Percentiles rank a stretch among this genome's conserved stretches.
Conservation (phyloP, 2,113 vertebrate genomes). For the Pangasianodon gigas region DNA sequence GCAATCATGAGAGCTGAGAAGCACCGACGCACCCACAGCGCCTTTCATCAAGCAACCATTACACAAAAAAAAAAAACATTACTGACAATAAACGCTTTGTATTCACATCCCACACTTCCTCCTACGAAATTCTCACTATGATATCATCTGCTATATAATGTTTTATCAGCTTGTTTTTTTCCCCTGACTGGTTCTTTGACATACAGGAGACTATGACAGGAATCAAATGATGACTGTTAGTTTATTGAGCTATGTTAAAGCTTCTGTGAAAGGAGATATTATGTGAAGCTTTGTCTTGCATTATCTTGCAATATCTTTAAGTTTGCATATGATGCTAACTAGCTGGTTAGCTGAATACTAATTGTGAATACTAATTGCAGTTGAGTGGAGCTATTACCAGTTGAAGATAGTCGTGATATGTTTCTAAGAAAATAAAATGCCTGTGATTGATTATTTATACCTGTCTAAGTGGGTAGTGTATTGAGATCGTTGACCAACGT, state of each 20-base stretch:
- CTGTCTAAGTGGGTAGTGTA: background rate
- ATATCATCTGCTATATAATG: slow-evolving; percentile 64
- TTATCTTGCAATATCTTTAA: background rate
- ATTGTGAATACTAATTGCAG: background rate
- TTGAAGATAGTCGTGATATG: background rate
- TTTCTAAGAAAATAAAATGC: background rate
- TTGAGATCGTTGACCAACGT: background rate
- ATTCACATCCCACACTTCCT: slow-evolving; percentile 50
- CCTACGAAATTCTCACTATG: slow-evolving; percentile 60
- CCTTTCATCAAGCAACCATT: slow-evolving; percentile 39
- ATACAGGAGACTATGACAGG: background rate
- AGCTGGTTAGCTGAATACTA: background rate
- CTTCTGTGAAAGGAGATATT: background rate
- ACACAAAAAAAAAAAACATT: slow-evolving; percentile 57
- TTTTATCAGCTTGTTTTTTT: slow-evolving; percentile 60
- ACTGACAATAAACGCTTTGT: slow-evolving; percentile 44
- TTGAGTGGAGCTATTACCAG: background rate
- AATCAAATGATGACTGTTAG: background rate
- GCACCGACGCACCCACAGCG: slow-evolving; percentile 2
- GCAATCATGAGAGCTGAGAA: slow-evolving; percentile 10
- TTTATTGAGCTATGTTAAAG: background rate
- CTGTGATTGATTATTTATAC: background rate
- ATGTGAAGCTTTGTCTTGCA: background rate
- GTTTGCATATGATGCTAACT: background rate
- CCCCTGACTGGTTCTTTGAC: background rate